phyloP scores from a whole-genome alignment of 2,113 vertebrate species.

The Zosterops borbonicus region DNA sequence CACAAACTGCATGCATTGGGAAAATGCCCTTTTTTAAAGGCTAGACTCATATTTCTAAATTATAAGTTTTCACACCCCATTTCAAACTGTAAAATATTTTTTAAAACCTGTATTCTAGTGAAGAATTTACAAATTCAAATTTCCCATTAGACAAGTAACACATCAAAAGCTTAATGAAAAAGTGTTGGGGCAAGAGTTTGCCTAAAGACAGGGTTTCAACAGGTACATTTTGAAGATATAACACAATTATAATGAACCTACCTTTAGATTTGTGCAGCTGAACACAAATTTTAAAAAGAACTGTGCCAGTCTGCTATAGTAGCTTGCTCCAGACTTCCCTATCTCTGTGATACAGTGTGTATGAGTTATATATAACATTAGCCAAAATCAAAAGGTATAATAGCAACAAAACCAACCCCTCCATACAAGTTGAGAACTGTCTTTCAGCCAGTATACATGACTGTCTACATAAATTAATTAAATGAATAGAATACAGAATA shows the following conservation, averaged over 20 bases:
- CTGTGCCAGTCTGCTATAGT: neutral
- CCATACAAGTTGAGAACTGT: conserved; percentile 16
- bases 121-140: neutral
- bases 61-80: neutral
- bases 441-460: conserved; percentile 25
- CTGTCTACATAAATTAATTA: conserved; percentile 43
- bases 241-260: neutral
- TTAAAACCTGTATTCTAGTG: neutral
- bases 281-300: neutral
- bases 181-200: neutral
- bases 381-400: conserved; percentile 41
- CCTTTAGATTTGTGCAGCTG: neutral
- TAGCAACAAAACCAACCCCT: neutral
- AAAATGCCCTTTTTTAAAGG: neutral
- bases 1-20: neutral
- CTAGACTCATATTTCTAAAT: neutral
- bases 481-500: conserved; percentile 52
- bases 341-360: neutral
- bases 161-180: neutral
- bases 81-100: neutral
- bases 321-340: neutral
- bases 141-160: neutral
- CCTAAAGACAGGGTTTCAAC: neutral
- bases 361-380: neutral
- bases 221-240: neutral